Evolutionary conservation across 1,140 invertebrate genomes (phyloP).

Genomic region (Rhynchophorus ferrugineus): DNA sequence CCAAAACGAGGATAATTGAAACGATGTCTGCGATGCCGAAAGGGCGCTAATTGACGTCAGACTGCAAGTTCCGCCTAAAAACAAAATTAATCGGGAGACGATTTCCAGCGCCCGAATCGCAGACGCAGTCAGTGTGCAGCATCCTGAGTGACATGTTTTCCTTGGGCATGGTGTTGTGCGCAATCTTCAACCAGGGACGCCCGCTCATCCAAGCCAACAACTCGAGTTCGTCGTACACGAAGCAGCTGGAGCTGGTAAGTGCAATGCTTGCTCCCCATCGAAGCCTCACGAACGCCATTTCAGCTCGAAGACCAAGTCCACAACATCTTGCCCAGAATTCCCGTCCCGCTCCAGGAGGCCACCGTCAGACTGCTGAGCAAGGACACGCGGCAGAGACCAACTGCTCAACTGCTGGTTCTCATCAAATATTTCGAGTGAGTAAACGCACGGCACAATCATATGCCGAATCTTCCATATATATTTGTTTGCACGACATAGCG

Average conservation of each 20-base stretch:
- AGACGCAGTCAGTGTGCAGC: conserved; percentile 72
- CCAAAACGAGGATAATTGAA: too few relatives aligned
- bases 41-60: too few relatives aligned
- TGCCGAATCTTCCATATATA: too few relatives aligned
- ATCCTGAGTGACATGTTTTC: conserved; percentile 93
- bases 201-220: conserved; percentile 83
- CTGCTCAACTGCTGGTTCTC: conserved; percentile 76
- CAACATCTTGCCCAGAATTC: conserved; percentile 68
- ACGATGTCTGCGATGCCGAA: too few relatives aligned
- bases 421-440: conserved; percentile 83
- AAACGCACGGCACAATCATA: neutral
- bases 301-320: conserved; percentile 75
- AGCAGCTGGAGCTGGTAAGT: conserved; percentile 86
- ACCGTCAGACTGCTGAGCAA: conserved; percentile 72
- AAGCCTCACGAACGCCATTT: conserved; percentile 3
- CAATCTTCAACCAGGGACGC: conserved; percentile 83
- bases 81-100: too few relatives aligned
- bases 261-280: neutral
- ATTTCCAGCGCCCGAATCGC: conserved; percentile 75
- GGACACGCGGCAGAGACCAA: conserved; percentile 74
- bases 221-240: conserved; percentile 76
- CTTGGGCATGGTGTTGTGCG: conserved; percentile 84
- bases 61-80: too few relatives aligned
- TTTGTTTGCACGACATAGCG: too few relatives aligned
- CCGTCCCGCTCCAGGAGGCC: conserved; percentile 78